Base-by-base conservation (phyloP, 2,113 vertebrate species). In the Rhea pennata region DNA sequence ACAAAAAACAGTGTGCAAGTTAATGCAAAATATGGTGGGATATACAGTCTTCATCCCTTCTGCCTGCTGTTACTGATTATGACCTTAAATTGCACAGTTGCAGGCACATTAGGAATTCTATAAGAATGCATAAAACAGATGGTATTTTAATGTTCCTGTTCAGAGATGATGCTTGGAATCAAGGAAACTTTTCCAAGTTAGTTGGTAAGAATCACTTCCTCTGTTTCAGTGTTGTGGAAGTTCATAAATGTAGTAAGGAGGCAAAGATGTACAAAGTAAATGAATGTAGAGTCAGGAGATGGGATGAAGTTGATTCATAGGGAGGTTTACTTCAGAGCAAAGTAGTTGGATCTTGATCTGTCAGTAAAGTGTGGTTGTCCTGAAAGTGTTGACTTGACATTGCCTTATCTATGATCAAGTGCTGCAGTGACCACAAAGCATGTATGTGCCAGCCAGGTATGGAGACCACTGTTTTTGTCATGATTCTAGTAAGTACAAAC, bases 391-490 rank as follows among this genome's bases (percentile, higher is more conserved):
- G 54, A 24, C 16, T 78, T 1, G 2, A 50, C 27, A 2, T 42
- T 65, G 48, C 51, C 40, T 40, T 40, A 12, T 29, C 33, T 59
- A 29, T 44, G 59, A 8, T 10, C 2, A 26, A 5, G n/a, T 15
- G 10, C 67, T 75, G 26, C 36, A 42, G 15, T 23, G 59, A 16
- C 46, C 42, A 27, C 46, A 50, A 22, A 46, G 61, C 13, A 22
- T 0, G 0, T 11, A 17, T 0, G 2, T 73, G 33, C 39, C 75
- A 70, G 39, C 67, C 5, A 23, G 46, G 7, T 36, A 5, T 5
- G 3, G 53, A 19, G 31, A 76, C 31, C 5, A 1, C 22, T 72
- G 12, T 15, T 12, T 42, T 12, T 79, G 61, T 65, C 21, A 42
- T 71, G 5, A 24, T 39, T 76, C 4, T 8, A 46, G 77, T 20